Evolutionary conservation across 2,888 invertebrate species (phyloP).

Genomic region (Euplagia quadripunctaria): DNA sequence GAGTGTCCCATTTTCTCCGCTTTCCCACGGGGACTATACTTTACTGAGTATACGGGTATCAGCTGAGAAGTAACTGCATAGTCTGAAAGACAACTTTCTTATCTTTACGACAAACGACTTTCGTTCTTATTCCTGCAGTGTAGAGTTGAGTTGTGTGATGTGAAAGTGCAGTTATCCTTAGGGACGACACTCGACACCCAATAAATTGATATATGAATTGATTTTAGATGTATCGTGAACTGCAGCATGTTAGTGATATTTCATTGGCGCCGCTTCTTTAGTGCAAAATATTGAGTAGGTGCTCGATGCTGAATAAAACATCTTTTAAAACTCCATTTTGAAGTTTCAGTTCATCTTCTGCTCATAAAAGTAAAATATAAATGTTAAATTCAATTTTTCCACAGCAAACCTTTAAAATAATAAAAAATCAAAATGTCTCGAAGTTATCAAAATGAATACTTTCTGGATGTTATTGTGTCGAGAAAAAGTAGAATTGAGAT

Average conservation of each 20-base stretch:
- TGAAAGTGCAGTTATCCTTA: slow-evolving; percentile 24
- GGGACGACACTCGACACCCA: slow-evolving; percentile 47
- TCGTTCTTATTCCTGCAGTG: slow-evolving; percentile 22
- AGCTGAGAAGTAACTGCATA: slow-evolving; percentile 40
- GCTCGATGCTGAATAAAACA: slow-evolving; percentile 1
- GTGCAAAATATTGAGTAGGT: not conserved
- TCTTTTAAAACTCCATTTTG: not conserved
- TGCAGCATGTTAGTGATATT: slow-evolving; percentile 35
- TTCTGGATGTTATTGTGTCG: too few relatives aligned
- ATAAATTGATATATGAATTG: slow-evolving; percentile 59
- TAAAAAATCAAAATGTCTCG: too few relatives aligned
- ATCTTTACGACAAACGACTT: slow-evolving; percentile 16
- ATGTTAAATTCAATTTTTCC: too few relatives aligned
- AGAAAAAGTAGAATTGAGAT: too few relatives aligned
- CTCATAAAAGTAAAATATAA: too few relatives aligned
- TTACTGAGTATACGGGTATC: slow-evolving; percentile 49
- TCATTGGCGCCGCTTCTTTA: slow-evolving; percentile 28
- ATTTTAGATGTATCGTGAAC: slow-evolving; percentile 50
- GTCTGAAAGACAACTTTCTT: slow-evolving; percentile 25
- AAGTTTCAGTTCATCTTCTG: not conserved
- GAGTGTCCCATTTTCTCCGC: slow-evolving; percentile 49
- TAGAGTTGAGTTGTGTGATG: slow-evolving; percentile 15
- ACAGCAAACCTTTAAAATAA: too few relatives aligned
- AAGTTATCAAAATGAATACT: too few relatives aligned
- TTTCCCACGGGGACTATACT: slow-evolving; percentile 44